These are phyloP conservation scores for Pipistrellus pipistrellus DNA, from an alignment of 2,797 vertebrate genomes.

Conservation along the genomic window DNA sequence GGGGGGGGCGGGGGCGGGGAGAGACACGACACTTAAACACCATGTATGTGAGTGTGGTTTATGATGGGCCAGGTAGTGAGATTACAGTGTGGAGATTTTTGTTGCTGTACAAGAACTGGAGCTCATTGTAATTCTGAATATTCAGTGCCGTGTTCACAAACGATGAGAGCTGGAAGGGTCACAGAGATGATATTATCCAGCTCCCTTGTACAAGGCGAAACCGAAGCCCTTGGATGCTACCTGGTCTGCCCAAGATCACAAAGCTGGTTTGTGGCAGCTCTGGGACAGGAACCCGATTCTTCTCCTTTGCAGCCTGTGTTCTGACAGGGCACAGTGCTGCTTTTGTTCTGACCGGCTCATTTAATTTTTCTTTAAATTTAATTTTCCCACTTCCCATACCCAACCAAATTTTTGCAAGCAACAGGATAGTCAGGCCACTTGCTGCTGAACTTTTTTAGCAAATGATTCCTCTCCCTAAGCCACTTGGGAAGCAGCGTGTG, in stretches of 20 bases:
- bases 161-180: neutral
- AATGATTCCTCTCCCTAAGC: conserved; percentile 40
- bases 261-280: conserved; percentile 47
- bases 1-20: neutral
- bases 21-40: neutral
- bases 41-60: neutral
- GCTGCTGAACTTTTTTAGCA: conserved; percentile 60
- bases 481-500: conserved; percentile 23
- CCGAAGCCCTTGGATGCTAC: neutral
- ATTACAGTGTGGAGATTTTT: conserved; percentile 27
- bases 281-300: conserved; percentile 16
- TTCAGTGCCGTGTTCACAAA: neutral
- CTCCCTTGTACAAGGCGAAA: neutral
- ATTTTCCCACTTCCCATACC: conserved; percentile 21
- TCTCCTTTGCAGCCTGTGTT: conserved; percentile 13
- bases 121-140: neutral
- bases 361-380: conserved; percentile 69
- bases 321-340: conserved; percentile 27
- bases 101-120: neutral
- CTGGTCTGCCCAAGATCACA: conserved; percentile 54
- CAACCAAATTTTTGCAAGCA: conserved; percentile 47
- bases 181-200: conserved; percentile 16
- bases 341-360: conserved; percentile 67
- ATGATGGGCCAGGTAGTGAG: neutral
- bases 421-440: conserved; percentile 34